A percentile compares a stretch with the other conserved stretches of the same genome.
phyloP scores from a whole-genome alignment of 2,888 invertebrate species.

The Zaprionus lineosus region DNA sequence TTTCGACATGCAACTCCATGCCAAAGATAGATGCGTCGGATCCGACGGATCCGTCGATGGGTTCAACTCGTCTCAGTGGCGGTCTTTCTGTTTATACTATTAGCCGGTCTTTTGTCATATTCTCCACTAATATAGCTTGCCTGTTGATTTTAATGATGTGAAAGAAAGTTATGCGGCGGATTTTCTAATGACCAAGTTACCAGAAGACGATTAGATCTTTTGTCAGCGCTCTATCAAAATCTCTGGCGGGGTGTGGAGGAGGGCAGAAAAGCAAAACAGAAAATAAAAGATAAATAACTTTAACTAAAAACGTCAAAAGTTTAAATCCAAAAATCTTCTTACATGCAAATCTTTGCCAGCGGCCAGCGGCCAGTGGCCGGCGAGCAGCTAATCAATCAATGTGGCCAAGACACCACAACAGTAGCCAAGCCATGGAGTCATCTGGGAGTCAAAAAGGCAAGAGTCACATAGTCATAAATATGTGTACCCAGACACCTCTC shows the following conservation, averaged over 20 bases:
- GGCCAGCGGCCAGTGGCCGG: constrained; percentile 47
- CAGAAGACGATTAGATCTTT: constrained; percentile 25
- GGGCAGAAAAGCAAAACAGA: constrained; percentile 26
- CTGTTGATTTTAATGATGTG: constrained; percentile 69
- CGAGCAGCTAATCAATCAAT: constrained; percentile 55
- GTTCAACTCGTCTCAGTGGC: constrained; percentile 14
- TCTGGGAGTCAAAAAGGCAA: constrained; percentile 3
- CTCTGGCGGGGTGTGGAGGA: too few relatives aligned
- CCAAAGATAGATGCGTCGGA: too few relatives aligned
- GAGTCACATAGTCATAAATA: constrained; percentile 46
- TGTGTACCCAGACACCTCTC: constrained; percentile 47
- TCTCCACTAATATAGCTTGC: constrained; percentile 39
- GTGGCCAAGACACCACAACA: constrained; percentile 16
- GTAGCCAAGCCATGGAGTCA: constrained; percentile 21
- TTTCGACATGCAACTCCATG: constrained; percentile 36
- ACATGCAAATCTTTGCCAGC: constrained; percentile 54
- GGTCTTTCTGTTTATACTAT: constrained; percentile 42
- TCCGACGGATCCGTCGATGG: too few relatives aligned
- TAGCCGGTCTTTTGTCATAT: constrained; percentile 57
- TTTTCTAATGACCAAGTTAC: constrained; percentile 61
- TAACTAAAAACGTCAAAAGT: too few relatives aligned
- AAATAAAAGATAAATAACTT: too few relatives aligned
- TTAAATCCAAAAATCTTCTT: too few relatives aligned
- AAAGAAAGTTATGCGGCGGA: constrained; percentile 62
- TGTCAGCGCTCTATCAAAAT: constrained; percentile 45